Conservation (phyloP, 1,140 invertebrate genomes). For the Manduca sexta region DNA sequence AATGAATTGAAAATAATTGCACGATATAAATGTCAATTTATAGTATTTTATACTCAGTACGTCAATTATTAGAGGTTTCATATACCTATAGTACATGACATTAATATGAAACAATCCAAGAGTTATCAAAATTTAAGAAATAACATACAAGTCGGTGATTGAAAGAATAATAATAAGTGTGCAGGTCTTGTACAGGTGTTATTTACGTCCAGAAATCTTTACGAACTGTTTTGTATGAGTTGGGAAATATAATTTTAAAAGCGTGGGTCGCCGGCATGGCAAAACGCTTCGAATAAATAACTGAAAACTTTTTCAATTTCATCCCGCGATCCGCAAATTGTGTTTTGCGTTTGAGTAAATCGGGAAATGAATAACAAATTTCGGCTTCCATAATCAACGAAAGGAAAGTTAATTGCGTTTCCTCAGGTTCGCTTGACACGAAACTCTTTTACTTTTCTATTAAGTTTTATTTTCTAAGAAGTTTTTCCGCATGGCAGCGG, state of each 20-base stretch:
- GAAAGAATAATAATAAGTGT: no score
- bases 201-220: neutral
- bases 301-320: conserved; percentile 69
- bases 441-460: conserved; percentile 3
- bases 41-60: no score
- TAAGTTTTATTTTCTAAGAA: neutral
- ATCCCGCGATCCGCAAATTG: conserved; percentile 58
- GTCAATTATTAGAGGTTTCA: no score
- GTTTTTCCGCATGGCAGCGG: neutral
- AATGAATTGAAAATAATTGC: no score
- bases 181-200: no score
- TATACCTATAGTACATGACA: no score
- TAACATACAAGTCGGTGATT: no score
- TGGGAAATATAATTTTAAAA: conserved; percentile 48
- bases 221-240: neutral
- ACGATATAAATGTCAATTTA: no score
- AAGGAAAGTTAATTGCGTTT: conserved; percentile 55
- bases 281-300: conserved; percentile 61
- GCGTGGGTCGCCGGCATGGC: conserved; percentile 30
- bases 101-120: no score
- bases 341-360: conserved; percentile 67
- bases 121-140: no score
- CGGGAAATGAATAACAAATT: conserved; percentile 66
- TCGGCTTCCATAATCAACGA: conserved; percentile 47
- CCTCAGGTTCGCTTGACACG: conserved; percentile 1